These are phyloP conservation scores for Passer domesticus DNA, from an alignment of 2,113 vertebrate species.

Conservation along the genomic window DNA sequence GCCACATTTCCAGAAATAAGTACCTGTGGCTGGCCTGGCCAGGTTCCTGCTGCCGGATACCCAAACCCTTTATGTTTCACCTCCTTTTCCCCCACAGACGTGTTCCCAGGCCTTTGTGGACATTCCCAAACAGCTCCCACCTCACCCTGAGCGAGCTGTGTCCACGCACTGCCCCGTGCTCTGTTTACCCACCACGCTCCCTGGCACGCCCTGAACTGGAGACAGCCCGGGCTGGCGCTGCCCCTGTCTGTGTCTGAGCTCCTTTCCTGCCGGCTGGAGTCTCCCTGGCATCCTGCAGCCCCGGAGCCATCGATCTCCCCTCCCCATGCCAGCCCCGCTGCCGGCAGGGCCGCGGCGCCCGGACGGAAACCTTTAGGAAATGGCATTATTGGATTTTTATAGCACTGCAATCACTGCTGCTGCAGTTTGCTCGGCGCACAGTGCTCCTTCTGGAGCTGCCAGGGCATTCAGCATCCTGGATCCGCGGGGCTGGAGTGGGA, in stretches of 20 bases:
- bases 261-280: not conserved
- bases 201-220: not conserved
- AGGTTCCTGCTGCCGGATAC: not conserved
- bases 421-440: accelerated
- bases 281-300: not conserved
- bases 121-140: accelerated
- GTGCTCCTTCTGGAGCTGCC: not conserved
- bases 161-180: accelerated
- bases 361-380: not conserved
- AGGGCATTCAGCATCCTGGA: not conserved
- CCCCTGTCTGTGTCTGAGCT: not conserved
- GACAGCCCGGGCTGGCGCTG: not conserved
- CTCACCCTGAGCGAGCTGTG: too few relatives aligned
- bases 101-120: accelerated
- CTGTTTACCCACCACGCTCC: not conserved
- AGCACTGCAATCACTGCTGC: not conserved
- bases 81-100: accelerated
- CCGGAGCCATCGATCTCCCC: not conserved
- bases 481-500: not conserved
- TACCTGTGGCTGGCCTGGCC: not conserved
- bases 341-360: not conserved
- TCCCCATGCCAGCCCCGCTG: not conserved
- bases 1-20: not conserved
- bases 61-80: accelerated
- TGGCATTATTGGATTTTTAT: not conserved